These are phyloP conservation scores for Phalacrocorax aristotelis DNA, from an alignment of 2,113 vertebrate species.

Conservation along the genomic window DNA sequence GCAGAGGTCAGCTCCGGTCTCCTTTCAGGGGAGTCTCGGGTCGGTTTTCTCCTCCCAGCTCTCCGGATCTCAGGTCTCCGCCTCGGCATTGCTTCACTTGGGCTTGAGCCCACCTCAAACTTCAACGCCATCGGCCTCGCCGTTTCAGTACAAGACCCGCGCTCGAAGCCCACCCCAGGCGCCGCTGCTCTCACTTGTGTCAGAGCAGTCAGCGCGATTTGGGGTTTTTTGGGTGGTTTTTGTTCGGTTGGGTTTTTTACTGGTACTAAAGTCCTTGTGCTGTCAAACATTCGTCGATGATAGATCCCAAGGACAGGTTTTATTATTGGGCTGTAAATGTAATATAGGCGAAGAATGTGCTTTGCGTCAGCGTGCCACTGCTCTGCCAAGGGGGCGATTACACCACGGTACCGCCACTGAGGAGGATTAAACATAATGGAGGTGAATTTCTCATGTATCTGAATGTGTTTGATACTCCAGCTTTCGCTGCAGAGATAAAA, in stretches of 20 bases:
- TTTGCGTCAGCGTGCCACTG: neutral
- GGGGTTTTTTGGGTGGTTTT: neutral
- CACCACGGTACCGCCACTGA: rapidly evolving
- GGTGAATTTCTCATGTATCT: neutral
- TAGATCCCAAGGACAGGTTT: neutral
- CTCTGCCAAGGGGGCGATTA: neutral
- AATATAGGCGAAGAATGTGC: neutral
- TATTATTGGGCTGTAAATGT: too few species aligned
- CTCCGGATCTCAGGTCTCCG: neutral
- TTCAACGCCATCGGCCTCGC: neutral
- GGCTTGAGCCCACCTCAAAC: neutral
- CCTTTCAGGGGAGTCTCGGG: neutral
- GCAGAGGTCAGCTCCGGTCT: neutral
- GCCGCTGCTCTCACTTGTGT: neutral
- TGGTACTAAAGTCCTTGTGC: neutral
- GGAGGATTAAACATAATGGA: neutral
- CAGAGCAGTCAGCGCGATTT: neutral
- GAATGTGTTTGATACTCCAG: neutral
- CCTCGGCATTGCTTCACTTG: neutral
- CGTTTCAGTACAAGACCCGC: rapidly evolving
- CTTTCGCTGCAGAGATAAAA: neutral
- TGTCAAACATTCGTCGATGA: neutral
- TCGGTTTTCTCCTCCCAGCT: neutral
- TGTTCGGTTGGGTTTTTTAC: too few species aligned
- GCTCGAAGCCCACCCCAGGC: neutral